These are phyloP conservation scores for Nycticebus coucang DNA, from an alignment of 2,113 vertebrate species.

Conservation along the genomic window DNA sequence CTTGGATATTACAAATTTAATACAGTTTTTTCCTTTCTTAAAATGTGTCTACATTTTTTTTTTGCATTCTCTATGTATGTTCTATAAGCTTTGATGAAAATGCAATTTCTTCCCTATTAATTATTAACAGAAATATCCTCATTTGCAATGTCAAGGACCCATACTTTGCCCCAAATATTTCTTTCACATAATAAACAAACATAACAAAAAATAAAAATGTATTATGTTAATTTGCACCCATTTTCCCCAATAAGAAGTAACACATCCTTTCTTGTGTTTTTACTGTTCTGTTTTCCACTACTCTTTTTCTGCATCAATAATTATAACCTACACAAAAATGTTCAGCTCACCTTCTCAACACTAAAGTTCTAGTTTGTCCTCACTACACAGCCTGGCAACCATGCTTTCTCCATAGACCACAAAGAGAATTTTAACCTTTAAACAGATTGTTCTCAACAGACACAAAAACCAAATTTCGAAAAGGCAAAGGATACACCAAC, in stretches of 20 bases:
- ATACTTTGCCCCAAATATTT: conserved; percentile 10
- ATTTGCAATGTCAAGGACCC: background rate
- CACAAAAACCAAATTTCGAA: background rate
- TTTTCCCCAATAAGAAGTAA: background rate
- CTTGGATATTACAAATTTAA: no score
- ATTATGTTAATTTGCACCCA: background rate
- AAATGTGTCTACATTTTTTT: no score
- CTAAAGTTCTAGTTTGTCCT: background rate
- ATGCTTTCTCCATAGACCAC: background rate
- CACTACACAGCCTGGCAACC: background rate
- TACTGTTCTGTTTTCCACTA: background rate
- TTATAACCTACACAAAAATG: conserved; percentile 15
- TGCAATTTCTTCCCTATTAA: background rate
- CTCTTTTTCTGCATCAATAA: background rate
- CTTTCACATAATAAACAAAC: background rate
- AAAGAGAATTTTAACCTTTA: conserved; percentile 27
- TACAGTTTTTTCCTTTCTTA: no score
- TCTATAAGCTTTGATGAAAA: background rate
- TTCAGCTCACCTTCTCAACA: conserved; percentile 18
- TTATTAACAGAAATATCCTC: conserved; percentile 15
- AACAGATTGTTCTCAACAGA: background rate
- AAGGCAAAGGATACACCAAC: background rate
- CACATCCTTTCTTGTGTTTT: background rate
- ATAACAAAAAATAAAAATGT: background rate
- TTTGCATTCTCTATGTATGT: background rate